A percentile compares a stretch with the other conserved stretches of the same genome.
Evolutionary conservation across 2,888 invertebrate species (phyloP).

Genomic region (Cheilosia scutellata): DNA sequence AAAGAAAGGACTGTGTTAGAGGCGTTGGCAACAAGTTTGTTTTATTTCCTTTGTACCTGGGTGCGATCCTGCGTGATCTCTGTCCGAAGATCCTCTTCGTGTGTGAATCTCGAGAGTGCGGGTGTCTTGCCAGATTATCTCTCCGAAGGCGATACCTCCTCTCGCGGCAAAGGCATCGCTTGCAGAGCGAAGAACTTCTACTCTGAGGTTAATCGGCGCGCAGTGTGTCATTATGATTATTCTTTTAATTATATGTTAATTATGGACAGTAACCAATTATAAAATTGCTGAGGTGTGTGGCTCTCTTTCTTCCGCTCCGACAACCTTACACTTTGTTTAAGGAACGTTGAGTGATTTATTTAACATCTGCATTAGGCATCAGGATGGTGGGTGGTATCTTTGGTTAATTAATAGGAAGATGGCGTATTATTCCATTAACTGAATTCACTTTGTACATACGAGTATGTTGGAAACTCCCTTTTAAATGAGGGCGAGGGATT

Average conservation of each 20-base stretch:
- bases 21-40: constrained; percentile 75
- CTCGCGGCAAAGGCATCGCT: constrained; percentile 15
- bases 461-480: too few relatives aligned
- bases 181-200: constrained; percentile 2
- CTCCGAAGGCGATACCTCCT: constrained; percentile 12
- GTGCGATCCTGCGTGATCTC: constrained; percentile 47
- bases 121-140: constrained; percentile 58
- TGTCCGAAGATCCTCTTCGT: constrained; percentile 22
- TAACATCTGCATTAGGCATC: constrained; percentile 30
- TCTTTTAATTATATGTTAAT: constrained; percentile 71
- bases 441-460: too few relatives aligned
- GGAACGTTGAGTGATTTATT: constrained; percentile 47
- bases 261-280: constrained; percentile 60
- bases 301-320: constrained; percentile 59
- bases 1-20: constrained; percentile 56
- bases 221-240: constrained; percentile 50
- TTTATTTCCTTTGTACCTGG: constrained; percentile 57
- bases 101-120: constrained; percentile 40
- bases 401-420: constrained; percentile 54
- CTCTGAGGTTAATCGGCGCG: neutral
- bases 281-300: constrained; percentile 65
- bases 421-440: neutral
- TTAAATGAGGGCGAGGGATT: too few relatives aligned
- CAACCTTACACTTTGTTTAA: constrained; percentile 29
- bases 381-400: constrained; percentile 29